Conservation (phyloP, 2,888 invertebrate genomes). For the Operophtera brumata region DNA sequence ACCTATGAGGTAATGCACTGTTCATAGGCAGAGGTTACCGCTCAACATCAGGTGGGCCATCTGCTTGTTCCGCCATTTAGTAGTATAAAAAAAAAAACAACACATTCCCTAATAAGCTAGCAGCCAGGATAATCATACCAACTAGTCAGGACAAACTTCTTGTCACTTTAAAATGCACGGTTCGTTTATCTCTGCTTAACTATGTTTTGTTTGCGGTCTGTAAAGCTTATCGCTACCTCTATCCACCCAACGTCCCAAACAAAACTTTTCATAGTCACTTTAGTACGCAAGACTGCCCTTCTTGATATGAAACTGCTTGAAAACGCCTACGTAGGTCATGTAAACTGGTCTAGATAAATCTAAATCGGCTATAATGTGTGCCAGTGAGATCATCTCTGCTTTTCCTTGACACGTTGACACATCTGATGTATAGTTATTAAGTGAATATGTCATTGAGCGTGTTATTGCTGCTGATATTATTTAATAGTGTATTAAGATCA, state of each 20-base stretch:
- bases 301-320: conserved; percentile 14
- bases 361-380: conserved; percentile 32
- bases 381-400: conserved; percentile 34
- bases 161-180: no score
- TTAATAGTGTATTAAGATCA: no score
- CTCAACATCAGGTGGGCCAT: no score
- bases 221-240: not conserved
- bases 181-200: no score
- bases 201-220: no score
- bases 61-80: no score
- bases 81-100: no score
- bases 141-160: no score
- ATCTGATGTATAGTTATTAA: conserved; percentile 24
- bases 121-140: no score
- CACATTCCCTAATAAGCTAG: no score
- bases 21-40: no score
- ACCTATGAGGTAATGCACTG: no score
- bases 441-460: not conserved
- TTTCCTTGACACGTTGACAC: conserved; percentile 35
- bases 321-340: conserved; percentile 31
- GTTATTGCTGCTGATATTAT: not conserved
- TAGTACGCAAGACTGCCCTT: conserved; percentile 30
- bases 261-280: conserved; percentile 5
- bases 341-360: conserved; percentile 37
- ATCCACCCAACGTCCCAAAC: conserved; percentile 3